Conservation (phyloP, 2,888 invertebrate species). For the Diploptera punctata region DNA sequence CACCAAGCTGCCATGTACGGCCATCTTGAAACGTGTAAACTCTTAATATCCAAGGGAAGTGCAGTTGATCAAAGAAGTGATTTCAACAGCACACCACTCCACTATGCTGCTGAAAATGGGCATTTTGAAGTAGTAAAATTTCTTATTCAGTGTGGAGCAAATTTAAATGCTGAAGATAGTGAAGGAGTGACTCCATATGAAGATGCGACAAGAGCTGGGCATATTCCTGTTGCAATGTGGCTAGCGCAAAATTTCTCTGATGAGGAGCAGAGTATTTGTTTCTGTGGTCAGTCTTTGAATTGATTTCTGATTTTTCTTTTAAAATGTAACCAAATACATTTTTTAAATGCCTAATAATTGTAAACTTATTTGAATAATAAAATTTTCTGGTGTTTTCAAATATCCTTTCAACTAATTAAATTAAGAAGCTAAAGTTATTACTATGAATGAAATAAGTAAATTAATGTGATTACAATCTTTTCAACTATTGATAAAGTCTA, state of each 20-base stretch:
- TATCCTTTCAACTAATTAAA: too few species aligned
- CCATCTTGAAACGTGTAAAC: not conserved
- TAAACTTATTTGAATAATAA: too few species aligned
- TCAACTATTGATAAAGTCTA: too few species aligned
- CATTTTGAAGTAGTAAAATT: slow-evolving; percentile 2
- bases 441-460: too few species aligned
- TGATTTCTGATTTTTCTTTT: too few species aligned
- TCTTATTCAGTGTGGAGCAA: not conserved
- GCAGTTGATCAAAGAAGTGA: not conserved
- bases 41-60: not conserved
- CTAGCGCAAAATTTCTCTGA: not conserved
- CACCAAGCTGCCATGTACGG: slow-evolving; percentile 14
- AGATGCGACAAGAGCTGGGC: not conserved
- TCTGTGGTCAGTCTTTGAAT: not conserved
- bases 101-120: not conserved
- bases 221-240: not conserved
- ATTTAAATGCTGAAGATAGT: not conserved
- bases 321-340: too few species aligned
- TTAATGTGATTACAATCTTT: too few species aligned
- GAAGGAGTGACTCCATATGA: not conserved
- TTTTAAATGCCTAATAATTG: too few species aligned
- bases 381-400: too few species aligned
- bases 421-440: too few species aligned
- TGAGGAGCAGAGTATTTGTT: not conserved
- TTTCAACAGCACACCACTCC: not conserved